phyloP scores from a whole-genome alignment of 2,113 vertebrate species.

The Butorides virescens region DNA sequence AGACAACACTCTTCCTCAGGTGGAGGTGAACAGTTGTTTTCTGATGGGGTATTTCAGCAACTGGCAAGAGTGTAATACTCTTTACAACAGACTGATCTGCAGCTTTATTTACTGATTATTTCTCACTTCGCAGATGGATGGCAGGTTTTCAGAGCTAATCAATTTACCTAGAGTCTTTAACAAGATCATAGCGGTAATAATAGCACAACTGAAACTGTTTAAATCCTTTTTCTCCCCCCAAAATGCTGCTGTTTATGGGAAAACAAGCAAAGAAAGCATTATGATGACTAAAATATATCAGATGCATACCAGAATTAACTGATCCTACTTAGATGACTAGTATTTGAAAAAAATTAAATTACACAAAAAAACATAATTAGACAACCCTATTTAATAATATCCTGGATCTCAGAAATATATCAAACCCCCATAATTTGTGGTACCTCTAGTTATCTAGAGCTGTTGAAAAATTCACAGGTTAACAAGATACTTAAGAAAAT shows the following conservation, averaged over 20 bases:
- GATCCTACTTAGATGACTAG: not conserved
- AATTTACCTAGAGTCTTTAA: not conserved
- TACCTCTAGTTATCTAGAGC: not conserved
- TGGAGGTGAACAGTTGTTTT: not conserved
- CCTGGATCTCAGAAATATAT: not conserved
- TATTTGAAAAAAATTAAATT: not conserved
- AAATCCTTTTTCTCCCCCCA: not conserved
- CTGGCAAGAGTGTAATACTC: not conserved
- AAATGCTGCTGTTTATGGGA: not conserved
- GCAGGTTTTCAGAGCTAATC: slow-evolving; percentile 9
- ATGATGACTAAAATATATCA: not conserved
- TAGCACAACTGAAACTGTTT: not conserved
- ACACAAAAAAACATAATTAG: not conserved
- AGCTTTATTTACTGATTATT: slow-evolving; percentile 19
- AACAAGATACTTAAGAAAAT: not conserved
- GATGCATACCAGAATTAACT: not conserved
- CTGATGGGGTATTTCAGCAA: not conserved
- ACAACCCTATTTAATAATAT: not conserved
- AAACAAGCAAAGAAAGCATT: not conserved
- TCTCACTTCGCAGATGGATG: not conserved
- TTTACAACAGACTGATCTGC: not conserved
- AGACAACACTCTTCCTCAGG: not conserved
- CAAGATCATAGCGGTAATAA: not conserved
- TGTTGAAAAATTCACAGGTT: not conserved
- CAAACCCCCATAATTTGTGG: not conserved